Evolutionary conservation across 2,888 invertebrate genomes (phyloP), one percentile per base, ranked within the genome.

Genomic region (Schizotus pectinicornis): DNA sequence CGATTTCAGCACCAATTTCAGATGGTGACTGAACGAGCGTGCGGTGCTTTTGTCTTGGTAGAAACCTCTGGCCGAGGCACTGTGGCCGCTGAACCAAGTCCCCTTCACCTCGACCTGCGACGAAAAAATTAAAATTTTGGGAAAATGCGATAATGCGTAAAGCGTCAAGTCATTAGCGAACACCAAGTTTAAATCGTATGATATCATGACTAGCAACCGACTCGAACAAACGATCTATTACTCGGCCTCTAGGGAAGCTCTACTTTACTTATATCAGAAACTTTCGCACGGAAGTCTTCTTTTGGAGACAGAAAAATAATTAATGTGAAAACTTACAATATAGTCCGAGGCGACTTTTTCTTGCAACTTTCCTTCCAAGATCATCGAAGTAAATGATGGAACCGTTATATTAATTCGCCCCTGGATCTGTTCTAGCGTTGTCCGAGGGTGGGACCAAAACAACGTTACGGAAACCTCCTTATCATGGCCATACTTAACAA

Each of bases 11-110:
- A 88, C 77, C 6, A 91, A 75, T 72, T 92, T 92, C 1, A 76
- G 57, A 52, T 92, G 75, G 46, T 85, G 84, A 66, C 86, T 86
- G 11, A 86, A 85, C 61, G 85, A 78, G 12, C 85, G 83, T 0
- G 85, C 81, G 3, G 86, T 85, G 0, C 91, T 91, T 67, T 86
- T 86, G 75, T 93, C 92, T 65, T 88, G 86, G 74, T 92, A 93
- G 1, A 86, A 81, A 0, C 91, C 92, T 63, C 86, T 86, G 1
- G 88, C 81, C 38, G 86, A 86, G 62, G 90, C 82, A 62, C 86
- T 88, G 62, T 88, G 86, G 1, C 91, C 91, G 41, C 90, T 91
- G 74, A 93, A 92, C 92, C 92, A 93, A 0, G 89, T 84, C 0
- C 90, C 91, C 30, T 83, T 82, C 35, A 91, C 82, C 67, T 89